Conservation (phyloP, 2,888 invertebrate species). For the Quadroppia sp. region DNA sequence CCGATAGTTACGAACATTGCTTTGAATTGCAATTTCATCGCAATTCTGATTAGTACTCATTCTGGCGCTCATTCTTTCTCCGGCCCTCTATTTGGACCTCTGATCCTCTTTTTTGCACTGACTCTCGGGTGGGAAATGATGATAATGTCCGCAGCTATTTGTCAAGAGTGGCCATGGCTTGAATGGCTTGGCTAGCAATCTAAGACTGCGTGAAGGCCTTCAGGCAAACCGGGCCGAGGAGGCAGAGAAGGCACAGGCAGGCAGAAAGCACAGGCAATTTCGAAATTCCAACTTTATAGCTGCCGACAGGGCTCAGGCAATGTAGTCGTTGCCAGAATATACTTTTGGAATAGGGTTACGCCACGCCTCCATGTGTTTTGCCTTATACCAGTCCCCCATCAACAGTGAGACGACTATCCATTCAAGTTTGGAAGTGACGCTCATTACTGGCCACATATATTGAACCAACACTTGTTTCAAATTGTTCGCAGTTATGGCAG, state of each 20-base stretch:
- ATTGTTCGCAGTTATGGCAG: slow-evolving; percentile 4
- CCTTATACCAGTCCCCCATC: neutral
- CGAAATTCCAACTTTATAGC: slow-evolving; percentile 35
- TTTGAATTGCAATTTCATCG: neutral
- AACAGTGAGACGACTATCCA: neutral
- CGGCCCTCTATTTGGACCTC: neutral
- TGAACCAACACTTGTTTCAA: slow-evolving; percentile 21
- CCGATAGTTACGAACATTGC: slow-evolving; percentile 10
- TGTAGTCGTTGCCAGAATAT: slow-evolving; percentile 24
- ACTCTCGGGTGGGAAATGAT: slow-evolving; percentile 5
- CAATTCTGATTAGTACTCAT: neutral
- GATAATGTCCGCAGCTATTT: slow-evolving; percentile 32
- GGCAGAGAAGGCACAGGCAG: neutral
- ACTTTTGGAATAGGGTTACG: slow-evolving; percentile 34
- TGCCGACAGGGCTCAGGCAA: slow-evolving; percentile 19
- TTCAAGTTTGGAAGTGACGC: slow-evolving; percentile 7
- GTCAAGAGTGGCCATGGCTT: neutral
- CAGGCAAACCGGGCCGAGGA: slow-evolving; percentile 1
- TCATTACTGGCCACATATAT: neutral
- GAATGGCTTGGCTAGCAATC: slow-evolving; percentile 11
- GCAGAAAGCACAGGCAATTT: neutral
- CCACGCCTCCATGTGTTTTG: slow-evolving; percentile 34
- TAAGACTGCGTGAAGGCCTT: slow-evolving; percentile 29
- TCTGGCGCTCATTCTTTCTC: slow-evolving; percentile 20
- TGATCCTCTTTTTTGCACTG: neutral